A percentile compares a stretch with the other conserved stretches of the same genome.
Conservation (phyloP, 2,113 vertebrate genomes). For the Felis catus region F.catus_Fca126_mat1.0 CM031421.1:8221001-8221500, state of each 20-base stretch:
- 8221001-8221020: not conserved
- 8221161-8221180: not conserved
- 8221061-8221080: constrained; percentile 7
- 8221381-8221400: constrained; percentile 18
- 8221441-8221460: constrained; percentile 42
- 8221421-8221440: not conserved
- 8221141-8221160: not conserved
- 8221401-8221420: not conserved
- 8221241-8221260: constrained; percentile 28
- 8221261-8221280: constrained; percentile 22
- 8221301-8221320: constrained; percentile 26
- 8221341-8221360: constrained; percentile 26
- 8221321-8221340: constrained; percentile 11
- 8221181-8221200: not conserved
- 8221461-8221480: not conserved
- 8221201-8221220: constrained; percentile 46
- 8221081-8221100: not conserved
- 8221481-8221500: not conserved
- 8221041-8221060: not conserved
- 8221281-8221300: constrained; percentile 43
- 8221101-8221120: not conserved
- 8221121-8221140: not conserved
- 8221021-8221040: accelerated
- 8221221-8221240: constrained; percentile 33
- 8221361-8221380: constrained; percentile 53